Percentiles rank a stretch among this genome's conserved stretches.
Evolutionary conservation across 2,113 vertebrate genomes (phyloP).

Genomic region (Cynocephalus volans): DNA sequence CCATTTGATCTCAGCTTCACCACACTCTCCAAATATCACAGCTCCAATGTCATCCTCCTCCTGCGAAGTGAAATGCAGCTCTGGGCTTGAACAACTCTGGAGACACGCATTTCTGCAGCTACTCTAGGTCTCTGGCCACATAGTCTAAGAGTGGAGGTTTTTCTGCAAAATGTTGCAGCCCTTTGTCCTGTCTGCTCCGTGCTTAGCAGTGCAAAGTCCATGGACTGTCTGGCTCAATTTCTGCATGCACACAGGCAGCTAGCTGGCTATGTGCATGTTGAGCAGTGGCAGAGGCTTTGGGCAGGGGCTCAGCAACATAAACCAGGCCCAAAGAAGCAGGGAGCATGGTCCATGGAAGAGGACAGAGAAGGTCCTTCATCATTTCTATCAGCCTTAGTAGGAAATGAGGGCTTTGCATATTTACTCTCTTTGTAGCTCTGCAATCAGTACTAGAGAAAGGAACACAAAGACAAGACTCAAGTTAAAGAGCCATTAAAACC

Average conservation of each 20-base stretch:
- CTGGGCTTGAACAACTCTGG: background rate
- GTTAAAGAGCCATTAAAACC: slow-evolving; percentile 4
- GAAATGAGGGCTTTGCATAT: accelerated
- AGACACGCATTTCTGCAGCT: background rate
- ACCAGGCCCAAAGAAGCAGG: background rate
- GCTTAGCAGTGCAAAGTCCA: background rate
- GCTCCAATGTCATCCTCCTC: background rate
- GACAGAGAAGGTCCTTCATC: background rate
- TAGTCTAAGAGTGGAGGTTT: background rate
- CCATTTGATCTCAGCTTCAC: background rate
- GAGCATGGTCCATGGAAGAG: background rate
- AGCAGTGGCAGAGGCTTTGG: background rate
- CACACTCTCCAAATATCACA: background rate
- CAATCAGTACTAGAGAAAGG: background rate
- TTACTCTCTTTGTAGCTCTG: background rate
- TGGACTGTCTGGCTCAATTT: background rate
- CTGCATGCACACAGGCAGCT: accelerated
- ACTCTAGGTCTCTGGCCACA: background rate
- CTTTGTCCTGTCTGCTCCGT: background rate
- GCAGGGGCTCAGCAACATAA: background rate
- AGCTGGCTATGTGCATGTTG: background rate
- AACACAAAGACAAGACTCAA: background rate
- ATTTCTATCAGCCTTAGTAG: background rate
- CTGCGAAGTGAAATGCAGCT: background rate
- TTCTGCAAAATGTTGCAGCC: background rate